Base-by-base conservation (phyloP, 2,888 invertebrate species). In the Caenorhabditis sp. region DNA sequence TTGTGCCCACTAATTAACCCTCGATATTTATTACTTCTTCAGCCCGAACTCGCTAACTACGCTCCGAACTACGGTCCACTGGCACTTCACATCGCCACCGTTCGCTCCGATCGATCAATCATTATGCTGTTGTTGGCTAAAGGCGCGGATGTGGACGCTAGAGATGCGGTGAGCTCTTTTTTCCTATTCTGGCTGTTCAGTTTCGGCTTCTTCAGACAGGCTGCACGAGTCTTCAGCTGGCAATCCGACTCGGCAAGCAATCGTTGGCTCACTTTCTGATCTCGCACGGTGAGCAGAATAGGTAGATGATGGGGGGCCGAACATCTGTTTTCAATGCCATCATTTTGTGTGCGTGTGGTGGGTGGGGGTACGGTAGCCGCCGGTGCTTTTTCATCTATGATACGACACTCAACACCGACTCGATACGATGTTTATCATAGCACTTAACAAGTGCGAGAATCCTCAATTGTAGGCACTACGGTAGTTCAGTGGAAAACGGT, bases 291-390 rank as follows among this genome's bases (percentile, higher is more conserved):
- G 64, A 80, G 80, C 7, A 24, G 5, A 26, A 54, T 47, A 31
- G 58, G n/a, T 28, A 38, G 38, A 31, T 28, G 38, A 44, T 59
- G 10, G 26, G 16, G 10, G 19, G 19, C 16, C 12, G 6, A 56
- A 80, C 80, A 80, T 80, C 73, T 80, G 80, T 80, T 80, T 80
- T 80, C 80, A 64, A 80, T 80, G 49, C 64, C 70, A 80, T 63
- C 35, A 75, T 68, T 69, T 68, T 41, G 49, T 61, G 41, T 44
- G 51, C 16, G 35, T 19, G 31, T 31, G 66, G 76, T 51, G 69
- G 59, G 63, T 19, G 69, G 14, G 77, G 54, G 22, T 77, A 77
- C 77, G 77, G 77, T 77, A 77, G 77, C 28, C 47, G 44, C 19
- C 47, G n/a, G 7, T 22, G 44, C 28, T 51, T 28, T 63, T 26